Conservation (phyloP, 2,888 invertebrate species). For the Eupeodes luniger region DNA sequence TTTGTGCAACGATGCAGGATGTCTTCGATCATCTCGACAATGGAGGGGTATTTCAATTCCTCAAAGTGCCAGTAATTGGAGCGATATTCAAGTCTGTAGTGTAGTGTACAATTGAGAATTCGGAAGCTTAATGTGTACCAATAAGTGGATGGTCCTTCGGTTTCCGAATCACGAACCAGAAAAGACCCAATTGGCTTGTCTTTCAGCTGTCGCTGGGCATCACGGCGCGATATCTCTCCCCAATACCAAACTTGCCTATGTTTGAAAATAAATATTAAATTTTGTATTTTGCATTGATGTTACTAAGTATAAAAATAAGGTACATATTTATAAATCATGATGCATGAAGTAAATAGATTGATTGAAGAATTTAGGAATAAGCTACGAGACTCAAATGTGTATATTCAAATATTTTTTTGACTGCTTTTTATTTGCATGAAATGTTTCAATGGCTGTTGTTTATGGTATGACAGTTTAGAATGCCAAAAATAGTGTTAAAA, state of each 20-base stretch:
- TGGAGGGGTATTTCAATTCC: constrained; percentile 84
- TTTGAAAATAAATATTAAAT: constrained; percentile 26
- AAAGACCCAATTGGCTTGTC: constrained; percentile 91
- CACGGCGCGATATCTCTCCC: constrained; percentile 90
- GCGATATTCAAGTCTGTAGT: constrained; percentile 90
- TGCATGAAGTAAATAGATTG: no score
- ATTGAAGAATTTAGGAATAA: no score
- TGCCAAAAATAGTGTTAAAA: no score
- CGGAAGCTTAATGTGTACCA: constrained; percentile 91
- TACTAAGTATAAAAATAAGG: no score
- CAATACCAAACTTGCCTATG: constrained; percentile 90
- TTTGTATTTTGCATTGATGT: no score
- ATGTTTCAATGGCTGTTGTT: no score
- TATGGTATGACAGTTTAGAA: no score
- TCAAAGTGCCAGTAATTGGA: constrained; percentile 85
- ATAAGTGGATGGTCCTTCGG: constrained; percentile 86
- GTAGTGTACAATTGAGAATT: constrained; percentile 88
- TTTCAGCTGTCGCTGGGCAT: constrained; percentile 89
- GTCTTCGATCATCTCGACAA: constrained; percentile 90
- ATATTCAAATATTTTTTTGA: no score
- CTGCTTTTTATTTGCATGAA: no score
- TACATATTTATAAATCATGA: no score
- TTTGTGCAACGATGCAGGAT: constrained; percentile 89
- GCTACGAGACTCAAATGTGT: no score
- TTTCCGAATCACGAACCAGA: constrained; percentile 90